Evolutionary conservation across 2,888 invertebrate species (phyloP), one percentile per base, ranked within the genome.

Genomic region (Chloromyia formosa): DNA sequence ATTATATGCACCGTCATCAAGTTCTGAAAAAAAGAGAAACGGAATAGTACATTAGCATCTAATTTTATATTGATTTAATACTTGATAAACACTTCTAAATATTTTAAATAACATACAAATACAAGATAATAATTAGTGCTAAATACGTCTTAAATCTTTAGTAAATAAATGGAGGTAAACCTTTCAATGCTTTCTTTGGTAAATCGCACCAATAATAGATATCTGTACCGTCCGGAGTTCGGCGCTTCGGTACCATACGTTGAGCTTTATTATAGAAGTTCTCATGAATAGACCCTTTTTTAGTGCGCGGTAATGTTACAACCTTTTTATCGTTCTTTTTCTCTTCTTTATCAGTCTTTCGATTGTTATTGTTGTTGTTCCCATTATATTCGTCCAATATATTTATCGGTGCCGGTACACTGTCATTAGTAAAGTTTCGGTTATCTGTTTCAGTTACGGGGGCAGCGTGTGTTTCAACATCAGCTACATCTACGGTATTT

Each of bases 1-100:
- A 87, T 95, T 96, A 85, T 95, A 95, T 73, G 94, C 94, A 77
- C 96, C 95, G 86, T 96, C 96, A 86, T 96, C 96, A 82, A 97
- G 87, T 87, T 97, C 97, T 97, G 88, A 61, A 85, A n/a, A n/a
- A n/a, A n/a, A n/a, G n/a, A n/a, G n/a, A n/a, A 84, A 72, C 78
- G 78, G 74, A 56, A 18, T 16, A n/a, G 16, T 9, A 56, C 35
- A 54, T 16, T 54, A 54, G 16, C 54, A 54, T 0, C 54, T 54
- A 9, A 16, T 14, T 54, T 0, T n/a, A 12, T n/a, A 54, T n/a
- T 12, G 22, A 5, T 58, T 58, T 58, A 22, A 58, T 58, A 7
- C 18, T 5, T 16, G 16, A 54, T 42, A 42, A 9, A 42, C 42
- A 9, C 12, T 42, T 42, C 42, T 42, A 75, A 16, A n/a, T 77